Evolutionary conservation across 37 sponge, comb jelly and placozoan species (phyloP).

Genomic region (Petrosia ficiformis): DNA sequence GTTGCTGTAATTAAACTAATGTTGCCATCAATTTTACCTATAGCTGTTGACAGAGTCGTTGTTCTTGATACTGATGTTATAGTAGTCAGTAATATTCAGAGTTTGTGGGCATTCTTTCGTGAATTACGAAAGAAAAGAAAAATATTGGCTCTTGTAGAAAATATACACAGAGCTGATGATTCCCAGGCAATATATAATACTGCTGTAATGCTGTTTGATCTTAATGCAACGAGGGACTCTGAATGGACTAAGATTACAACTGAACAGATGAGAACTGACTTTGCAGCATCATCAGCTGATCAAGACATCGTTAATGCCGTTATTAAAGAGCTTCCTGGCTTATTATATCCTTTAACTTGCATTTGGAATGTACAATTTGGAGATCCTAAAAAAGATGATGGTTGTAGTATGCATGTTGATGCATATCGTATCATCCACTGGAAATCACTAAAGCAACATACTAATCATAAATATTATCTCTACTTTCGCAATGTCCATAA

Average conservation of each 20-base stretch:
- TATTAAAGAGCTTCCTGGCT: conserved; percentile 43
- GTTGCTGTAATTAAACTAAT: conserved; percentile 81
- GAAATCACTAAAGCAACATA: conserved; percentile 83
- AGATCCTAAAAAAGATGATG: conserved; percentile 62
- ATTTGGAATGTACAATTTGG: conserved; percentile 85
- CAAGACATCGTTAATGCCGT: conserved; percentile 89
- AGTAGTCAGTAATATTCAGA: conserved; percentile 52
- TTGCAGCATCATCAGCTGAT: conserved; percentile 72
- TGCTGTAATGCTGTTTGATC: conserved; percentile 79
- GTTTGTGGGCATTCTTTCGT: conserved; percentile 59
- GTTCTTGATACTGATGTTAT: conserved; percentile 87
- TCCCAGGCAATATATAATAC: conserved; percentile 87
- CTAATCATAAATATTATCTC: conserved; percentile 43
- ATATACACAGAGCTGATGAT: too few relatives aligned
- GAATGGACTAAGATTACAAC: too few relatives aligned
- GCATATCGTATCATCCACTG: conserved; percentile 78
- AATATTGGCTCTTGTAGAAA: conserved; percentile 75
- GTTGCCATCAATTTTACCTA: conserved; percentile 50
- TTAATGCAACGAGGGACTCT: conserved; percentile 55
- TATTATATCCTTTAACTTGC: conserved; percentile 60
- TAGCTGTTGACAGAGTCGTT: conserved; percentile 47
- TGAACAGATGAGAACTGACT: conserved; percentile 42
- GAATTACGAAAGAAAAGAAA: conserved; percentile 10
- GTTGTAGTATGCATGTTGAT: conserved; percentile 20
- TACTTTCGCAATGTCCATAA: conserved; percentile 52